phyloP scores from a whole-genome alignment of 2,113 vertebrate species.

The Apodemus sylvaticus region DNA sequence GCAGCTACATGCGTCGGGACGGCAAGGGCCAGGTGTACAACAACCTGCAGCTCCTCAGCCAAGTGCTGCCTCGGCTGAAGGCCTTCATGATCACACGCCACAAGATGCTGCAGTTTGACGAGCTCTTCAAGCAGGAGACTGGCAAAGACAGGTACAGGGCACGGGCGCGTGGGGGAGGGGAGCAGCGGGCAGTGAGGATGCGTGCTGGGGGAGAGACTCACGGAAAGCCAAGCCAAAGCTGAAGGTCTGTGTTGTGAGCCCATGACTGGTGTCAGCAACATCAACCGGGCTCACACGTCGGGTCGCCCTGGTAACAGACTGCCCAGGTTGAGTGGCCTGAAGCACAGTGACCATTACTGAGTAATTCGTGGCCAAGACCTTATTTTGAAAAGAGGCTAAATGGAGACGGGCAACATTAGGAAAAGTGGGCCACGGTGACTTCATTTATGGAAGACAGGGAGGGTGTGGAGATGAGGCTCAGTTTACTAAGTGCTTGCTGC shows the following conservation, averaged over 20 bases:
- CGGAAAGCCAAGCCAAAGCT: not conserved
- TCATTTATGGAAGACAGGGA: not conserved
- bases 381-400: not conserved
- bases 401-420: not conserved
- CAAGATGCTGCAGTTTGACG: slow-evolving; percentile 98
- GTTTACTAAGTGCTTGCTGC: not conserved
- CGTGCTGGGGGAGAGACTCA: not conserved
- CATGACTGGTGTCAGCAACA: rapidly evolving
- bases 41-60: slow-evolving; percentile 96
- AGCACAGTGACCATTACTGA: not conserved
- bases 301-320: not conserved
- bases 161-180: not conserved
- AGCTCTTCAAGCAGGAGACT: slow-evolving; percentile 97
- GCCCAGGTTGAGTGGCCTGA: not conserved
- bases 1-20: slow-evolving; percentile 96
- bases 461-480: not conserved
- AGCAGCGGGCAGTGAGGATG: rapidly evolving
- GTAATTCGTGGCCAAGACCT: not conserved
- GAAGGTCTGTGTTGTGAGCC: not conserved
- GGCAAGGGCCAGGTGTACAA: slow-evolving; percentile 97
- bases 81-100: slow-evolving; percentile 97
- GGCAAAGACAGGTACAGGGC: slow-evolving; percentile 95
- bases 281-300: not conserved
- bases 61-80: slow-evolving; percentile 94
- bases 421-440: not conserved